Evolutionary conservation across 2,113 vertebrate genomes (phyloP), one percentile per base, ranked within the genome.

Genomic region (Rostratula benghalensis): DNA sequence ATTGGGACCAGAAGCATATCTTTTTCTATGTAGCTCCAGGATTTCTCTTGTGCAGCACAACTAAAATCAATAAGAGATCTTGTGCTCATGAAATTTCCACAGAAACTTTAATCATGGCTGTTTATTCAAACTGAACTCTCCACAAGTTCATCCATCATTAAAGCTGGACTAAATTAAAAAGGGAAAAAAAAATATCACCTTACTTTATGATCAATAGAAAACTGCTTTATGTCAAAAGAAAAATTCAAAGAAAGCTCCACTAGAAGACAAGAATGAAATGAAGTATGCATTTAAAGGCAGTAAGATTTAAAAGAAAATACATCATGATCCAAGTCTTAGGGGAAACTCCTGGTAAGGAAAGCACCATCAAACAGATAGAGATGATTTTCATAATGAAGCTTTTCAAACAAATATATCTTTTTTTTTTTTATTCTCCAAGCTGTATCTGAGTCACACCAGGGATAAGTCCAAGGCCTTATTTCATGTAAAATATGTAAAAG

Each of bases 131-230:
- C 12, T 90, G 68, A 89, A 83, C 18, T 87, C 31, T 77, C 33
- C 43, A 77, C 30, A 67, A 83, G 24, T 84, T 83, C n/a, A 59
- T 37, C 39, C 20, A 50, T 93, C 90, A 68, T 64, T 88, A 94
- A 92, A 90, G 33, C 13, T 46, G 41, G 41, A 78, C 33, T 87
- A 87, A 89, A 89, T 90, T 87, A 94, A 88, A 83, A 78, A 71
- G 2, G 8, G 0, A 4, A 4, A 1, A 3, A 54, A 51, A 23
- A 35, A 16, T n/a, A 60, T 46, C 11, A 43, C 18, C 22, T 84
- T 65, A 35, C 5, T 3, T 86, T 60, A 60, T 31, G 69, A 76
- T 89, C 76, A 87, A 56, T 41, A 71, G 19, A 83, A 92, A 81
- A 79, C 4, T 31, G 14, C 30, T 77, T 61, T 67, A 18, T 68